Base-by-base conservation (phyloP, 1,140 invertebrate genomes). In the Periplaneta americana region DNA sequence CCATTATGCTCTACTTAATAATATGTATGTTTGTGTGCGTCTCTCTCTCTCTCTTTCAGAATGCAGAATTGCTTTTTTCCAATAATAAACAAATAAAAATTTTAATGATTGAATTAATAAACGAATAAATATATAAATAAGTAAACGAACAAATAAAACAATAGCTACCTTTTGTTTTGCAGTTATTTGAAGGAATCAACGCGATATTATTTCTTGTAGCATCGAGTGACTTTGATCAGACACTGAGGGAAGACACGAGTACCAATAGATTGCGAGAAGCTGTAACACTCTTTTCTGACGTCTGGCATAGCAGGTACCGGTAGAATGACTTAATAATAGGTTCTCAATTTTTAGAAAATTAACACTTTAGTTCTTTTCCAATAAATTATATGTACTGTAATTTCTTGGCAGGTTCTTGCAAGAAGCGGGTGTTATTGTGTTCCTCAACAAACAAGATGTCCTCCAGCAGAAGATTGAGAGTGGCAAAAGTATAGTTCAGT, bases 401-500 rank as follows among this genome's bases (percentile, higher is more conserved):
- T 66, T 8, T 66, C 28, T 28, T 66, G 84, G 11, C 84, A 93
- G 94, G 83, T 96, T 94, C 85, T 88, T 96, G 2, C 87, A 92
- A 77, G 90, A 94, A 81, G 92, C 94, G 15, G 95, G 94, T 6
- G 88, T 96, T 22, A 95, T 96, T 75, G 90, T 96, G 0, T 96
- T 96, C 87, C 88, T 96, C 17, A 96, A 96, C 88, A 96, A 96
- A 86, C 95, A 95, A 86, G 95, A 96, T 87, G 88, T 95, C 5
- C 87, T 96, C 48, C 89, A 93, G 84, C 90, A 91, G 28, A 96
- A 96, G 87, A 90, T 96, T 34, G 85, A 90, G 34, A 90, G 91
- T 48, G 94, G 94, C n/a, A 89, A 89, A 82, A 88, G 87, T 76
- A 90, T 95, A 75, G 90, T 88, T 11, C 87, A 91, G 2, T 92